A percentile compares a stretch with the other conserved stretches of the same genome.
These are phyloP conservation scores for Cerceris rybyensis DNA, from an alignment of 2,888 invertebrate genomes.

Conservation along the genomic window DNA sequence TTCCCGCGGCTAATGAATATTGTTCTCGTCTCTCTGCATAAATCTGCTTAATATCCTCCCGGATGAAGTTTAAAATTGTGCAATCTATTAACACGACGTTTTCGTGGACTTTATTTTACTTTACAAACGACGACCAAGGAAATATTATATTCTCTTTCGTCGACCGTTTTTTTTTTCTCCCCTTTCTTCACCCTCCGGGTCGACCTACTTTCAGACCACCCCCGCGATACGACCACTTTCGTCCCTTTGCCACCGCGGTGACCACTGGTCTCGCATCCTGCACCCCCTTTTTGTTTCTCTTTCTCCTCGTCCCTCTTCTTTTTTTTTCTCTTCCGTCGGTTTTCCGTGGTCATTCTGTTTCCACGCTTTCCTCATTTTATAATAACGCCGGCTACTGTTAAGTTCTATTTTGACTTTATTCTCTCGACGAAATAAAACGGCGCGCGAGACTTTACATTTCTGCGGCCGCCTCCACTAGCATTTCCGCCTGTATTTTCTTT, in stretches of 20 bases:
- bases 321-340: background rate
- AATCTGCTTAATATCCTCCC: too few relatives aligned
- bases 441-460: conserved; percentile 4
- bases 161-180: conserved; percentile 34
- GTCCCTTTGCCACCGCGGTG: conserved; percentile 35
- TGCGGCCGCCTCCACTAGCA: conserved; percentile 1
- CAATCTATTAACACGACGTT: background rate
- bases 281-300: background rate
- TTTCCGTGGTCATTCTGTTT: conserved; percentile 19
- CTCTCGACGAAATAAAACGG: conserved; percentile 27
- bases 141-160: conserved; percentile 41
- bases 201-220: conserved; percentile 48
- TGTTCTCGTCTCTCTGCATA: too few relatives aligned
- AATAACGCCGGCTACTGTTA: conserved; percentile 43
- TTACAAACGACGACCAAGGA: conserved; percentile 33
- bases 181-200: conserved; percentile 12
- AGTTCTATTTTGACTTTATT: conserved; percentile 49
- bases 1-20: too few relatives aligned
- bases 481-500: conserved; percentile 3
- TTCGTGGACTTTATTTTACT: conserved; percentile 16
- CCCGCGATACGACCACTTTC: conserved; percentile 46
- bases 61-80: too few relatives aligned
- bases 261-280: conserved; percentile 38
- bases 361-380: conserved; percentile 22
- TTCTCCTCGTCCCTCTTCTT: background rate